These are phyloP conservation scores for Cylindroiulus punctatus DNA, from an alignment of 2,888 invertebrate species.

Conservation along the genomic window DNA sequence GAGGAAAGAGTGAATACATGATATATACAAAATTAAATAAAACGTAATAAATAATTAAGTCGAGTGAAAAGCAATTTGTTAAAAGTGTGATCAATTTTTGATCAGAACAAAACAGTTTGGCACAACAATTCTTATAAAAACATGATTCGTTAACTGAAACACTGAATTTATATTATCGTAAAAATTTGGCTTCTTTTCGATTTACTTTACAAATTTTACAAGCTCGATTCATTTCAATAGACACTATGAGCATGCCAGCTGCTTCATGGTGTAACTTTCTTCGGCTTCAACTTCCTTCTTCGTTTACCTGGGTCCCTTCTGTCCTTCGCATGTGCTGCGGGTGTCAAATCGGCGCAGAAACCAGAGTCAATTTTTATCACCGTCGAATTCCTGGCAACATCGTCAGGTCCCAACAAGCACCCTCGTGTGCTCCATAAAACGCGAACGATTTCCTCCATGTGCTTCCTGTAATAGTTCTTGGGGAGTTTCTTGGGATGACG, in stretches of 20 bases:
- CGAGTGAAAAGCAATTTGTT: neutral
- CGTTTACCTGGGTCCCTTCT: neutral
- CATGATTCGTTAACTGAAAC: neutral
- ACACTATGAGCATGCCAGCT: neutral
- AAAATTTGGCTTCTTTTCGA: neutral
- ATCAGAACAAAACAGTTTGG: neutral
- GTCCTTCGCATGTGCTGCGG: neutral
- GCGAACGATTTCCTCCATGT: constrained; percentile 38
- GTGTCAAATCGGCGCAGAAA: constrained; percentile 25
- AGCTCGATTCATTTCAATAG: neutral
- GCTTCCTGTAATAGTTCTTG: neutral
- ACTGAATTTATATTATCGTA: neutral
- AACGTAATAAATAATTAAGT: neutral
- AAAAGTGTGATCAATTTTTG: constrained; percentile 15
- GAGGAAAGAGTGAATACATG: neutral
- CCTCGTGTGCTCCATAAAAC: constrained; percentile 46
- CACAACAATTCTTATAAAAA: constrained; percentile 24
- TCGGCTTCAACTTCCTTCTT: neutral
- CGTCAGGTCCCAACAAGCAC: constrained; percentile 27
- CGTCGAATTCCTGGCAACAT: constrained; percentile 26
- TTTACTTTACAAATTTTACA: constrained; percentile 25
- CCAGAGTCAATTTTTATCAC: constrained; percentile 37
- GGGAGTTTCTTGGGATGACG: constrained; percentile 39
- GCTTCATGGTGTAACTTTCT: neutral
- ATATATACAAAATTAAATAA: constrained; percentile 32